Percentiles rank a stretch among this genome's conserved stretches.
Conservation (phyloP, 53 echinoderm and acorn worm species). For the Astropecten irregularis region DNA sequence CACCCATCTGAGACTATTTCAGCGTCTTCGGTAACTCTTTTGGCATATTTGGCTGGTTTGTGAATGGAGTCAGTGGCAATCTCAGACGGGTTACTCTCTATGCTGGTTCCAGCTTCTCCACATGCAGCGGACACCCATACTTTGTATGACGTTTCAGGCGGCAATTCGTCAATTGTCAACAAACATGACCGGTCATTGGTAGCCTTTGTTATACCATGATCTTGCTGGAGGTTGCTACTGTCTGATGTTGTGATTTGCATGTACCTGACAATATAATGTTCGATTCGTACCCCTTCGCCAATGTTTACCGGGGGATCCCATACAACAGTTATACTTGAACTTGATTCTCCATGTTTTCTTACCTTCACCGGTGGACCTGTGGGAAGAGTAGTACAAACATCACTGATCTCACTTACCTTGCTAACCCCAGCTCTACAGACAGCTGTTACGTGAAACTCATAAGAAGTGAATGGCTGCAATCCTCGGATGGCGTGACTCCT, state of each 20-base stretch:
- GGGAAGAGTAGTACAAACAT: slow-evolving; percentile 50
- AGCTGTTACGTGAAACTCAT: slow-evolving; percentile 40
- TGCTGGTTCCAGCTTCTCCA: slow-evolving; percentile 13
- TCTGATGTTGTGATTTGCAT: not conserved
- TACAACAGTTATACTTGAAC: slow-evolving; percentile 2
- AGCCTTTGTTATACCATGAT: not conserved
- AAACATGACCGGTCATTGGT: not conserved
- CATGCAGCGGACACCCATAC: slow-evolving; percentile 57
- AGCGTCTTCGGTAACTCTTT: not conserved
- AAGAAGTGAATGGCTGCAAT: slow-evolving; percentile 32
- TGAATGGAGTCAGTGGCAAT: slow-evolving; percentile 20
- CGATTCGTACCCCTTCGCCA: slow-evolving; percentile 1
- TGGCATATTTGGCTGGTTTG: slow-evolving; percentile 6
- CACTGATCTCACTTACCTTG: slow-evolving; percentile 4
- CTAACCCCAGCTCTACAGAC: slow-evolving; percentile 39
- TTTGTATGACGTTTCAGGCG: slow-evolving; percentile 15
- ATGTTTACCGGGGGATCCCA: slow-evolving; percentile 51
- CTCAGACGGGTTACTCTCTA: slow-evolving; percentile 32
- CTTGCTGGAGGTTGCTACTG: not conserved
- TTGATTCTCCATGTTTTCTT: slow-evolving; percentile 8
- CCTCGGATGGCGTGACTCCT: too few relatives aligned
- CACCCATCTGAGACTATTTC: not conserved
- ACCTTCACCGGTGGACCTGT: slow-evolving; percentile 45
- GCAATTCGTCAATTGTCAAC: slow-evolving; percentile 31
- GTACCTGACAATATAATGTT: slow-evolving; percentile 43